Base-by-base conservation (phyloP, 1,140 invertebrate genomes). In the Notospermus geniculatus region DNA sequence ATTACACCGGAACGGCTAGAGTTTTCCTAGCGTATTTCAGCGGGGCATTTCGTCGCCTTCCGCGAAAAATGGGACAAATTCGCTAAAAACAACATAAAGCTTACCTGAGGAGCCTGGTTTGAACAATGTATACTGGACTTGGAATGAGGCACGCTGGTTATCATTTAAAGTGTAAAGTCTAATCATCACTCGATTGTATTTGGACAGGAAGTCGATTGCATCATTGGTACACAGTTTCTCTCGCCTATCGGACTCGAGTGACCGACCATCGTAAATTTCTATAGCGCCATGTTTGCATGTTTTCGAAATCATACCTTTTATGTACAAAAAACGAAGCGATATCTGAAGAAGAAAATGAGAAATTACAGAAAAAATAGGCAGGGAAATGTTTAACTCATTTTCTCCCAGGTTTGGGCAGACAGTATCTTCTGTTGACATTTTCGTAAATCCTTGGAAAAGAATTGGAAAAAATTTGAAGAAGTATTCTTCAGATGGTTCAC, bases 201-300 rank as follows among this genome's bases (percentile, higher is more conserved):
- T 66, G 25, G 75, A 74, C 41, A 64, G 66, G 13, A 91, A 84
- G 11, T 86, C 79, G 63, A 91, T 90, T 0, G 89, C 89, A 9
- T 90, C 87, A 17, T 89, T 90, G 0, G 90, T 90, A 73, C 91
- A 93, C 78, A 90, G 91, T 69, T 88, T 86, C 68, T 86, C 87
- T 15, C 87, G 64, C 59, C 86, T 66, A 43, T 85, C 82, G 45
- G 84, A 80, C 65, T 89, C 80, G 66, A 89, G 86, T 27, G 88
- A 88, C 57, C 83, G 79, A 59, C 86, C 84, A 5, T 85, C 85
- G 76, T 91, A 90, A 50, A 93, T 83, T 74, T 92, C 88, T 43
- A 92, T 83, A 72, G 89, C 91, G 78, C 92, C 92, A 15, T 83
- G 84, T n/a, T 90, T 87, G 69, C 91, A 93, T 68, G 92, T 89